Evolutionary conservation across 2,888 invertebrate genomes (phyloP), one percentile per base, ranked within the genome.

Genomic region (Conistra vaccinii): DNA sequence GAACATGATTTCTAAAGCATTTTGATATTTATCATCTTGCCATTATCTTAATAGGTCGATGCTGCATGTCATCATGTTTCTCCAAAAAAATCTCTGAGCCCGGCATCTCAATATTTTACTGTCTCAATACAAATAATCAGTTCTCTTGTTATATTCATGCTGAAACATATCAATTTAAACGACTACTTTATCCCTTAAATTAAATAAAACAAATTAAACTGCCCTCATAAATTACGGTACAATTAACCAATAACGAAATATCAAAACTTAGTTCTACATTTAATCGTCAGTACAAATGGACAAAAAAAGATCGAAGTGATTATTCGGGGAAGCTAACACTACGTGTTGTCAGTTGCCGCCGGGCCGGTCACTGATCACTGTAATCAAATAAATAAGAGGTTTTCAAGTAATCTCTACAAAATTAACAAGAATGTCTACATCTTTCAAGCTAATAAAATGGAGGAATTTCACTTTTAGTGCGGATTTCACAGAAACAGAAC

Each of bases 281-380:
- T 35, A 35, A 35, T 0, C 0, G 35, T 23, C 58, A 0, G 53
- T 74, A 74, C 63, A 61, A 42, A 73, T 12, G 17, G 1, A 32
- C 7, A 67, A 60, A 35, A 70, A 55, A n/a, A n/a, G n/a, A n/a
- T n/a, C n/a, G n/a, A n/a, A 71, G 78, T 69, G 76, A 76, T 76
- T 74, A 81, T 85, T 85, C 74, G 72, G 51, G 57, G 85, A 73
- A 78, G n/a, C 61, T 26, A 72, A 82, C 87, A 83, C 83, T 83
- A 89, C 76, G 91, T 89, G 91, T 88, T 84, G 90, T 90, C 85
- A 89, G 85, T 86, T 85, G 90, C 91, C 90, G 45, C 72, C 66
- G 87, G 91, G 80, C 72, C 68, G 68, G 73, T 23, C 29, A 23
- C 76, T 88, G 88, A 91, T 90, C 84, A 89, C 89, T 57, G 88